Evolutionary conservation across 2,797 vertebrate genomes (phyloP), one percentile per base, ranked within the genome.

Genomic region (Scolopax bukidnonensis): DNA sequence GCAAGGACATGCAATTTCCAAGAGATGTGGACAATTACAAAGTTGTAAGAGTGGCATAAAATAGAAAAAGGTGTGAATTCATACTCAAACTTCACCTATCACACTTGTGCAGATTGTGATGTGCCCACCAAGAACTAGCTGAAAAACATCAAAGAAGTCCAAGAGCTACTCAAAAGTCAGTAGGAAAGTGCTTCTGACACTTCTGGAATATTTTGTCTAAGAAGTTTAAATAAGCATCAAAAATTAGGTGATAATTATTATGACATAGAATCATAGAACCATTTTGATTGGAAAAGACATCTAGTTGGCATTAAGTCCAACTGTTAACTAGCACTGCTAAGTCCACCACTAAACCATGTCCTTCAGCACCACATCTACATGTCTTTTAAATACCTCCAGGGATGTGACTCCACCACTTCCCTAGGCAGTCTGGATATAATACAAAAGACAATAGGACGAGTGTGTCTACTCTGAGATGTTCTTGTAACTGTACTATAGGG

Each of bases 371-470:
- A 38, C 24, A 18, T 38, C 16, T 38, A 36, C 36, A 38, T 12
- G 16, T 38, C 23, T 60, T 60, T 38, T 60, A 60, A 60, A 60
- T 18, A 27, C 33, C 36, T 38, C 24, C 16, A 38, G 36, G 24
- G 24, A 27, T 60, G 36, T 38, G 36, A 38, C 59, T 27, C 59
- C 16, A 38, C 24, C 16, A 38, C 16, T 38, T 38, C 59, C 36
- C 24, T 38, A 16, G 16, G 59, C 16, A 60, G 33, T 36, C 36
- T 16, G 25, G 11, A 21, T 0, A 0, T 5, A 75, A 41, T 56
- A 12, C 12, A 73, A 59, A 3, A n/a, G 38, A 57, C 12, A 77
- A 40, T 4, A 68, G 9, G 40, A 64, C 6, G 79, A 84, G 41
- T 4, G 6, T 1, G 0, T 59, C 8, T 4, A 63, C 23, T 54